These are phyloP conservation scores for Embidobia sp. DNA, from an alignment of 2,888 invertebrate genomes.

Conservation along the genomic window DNA sequence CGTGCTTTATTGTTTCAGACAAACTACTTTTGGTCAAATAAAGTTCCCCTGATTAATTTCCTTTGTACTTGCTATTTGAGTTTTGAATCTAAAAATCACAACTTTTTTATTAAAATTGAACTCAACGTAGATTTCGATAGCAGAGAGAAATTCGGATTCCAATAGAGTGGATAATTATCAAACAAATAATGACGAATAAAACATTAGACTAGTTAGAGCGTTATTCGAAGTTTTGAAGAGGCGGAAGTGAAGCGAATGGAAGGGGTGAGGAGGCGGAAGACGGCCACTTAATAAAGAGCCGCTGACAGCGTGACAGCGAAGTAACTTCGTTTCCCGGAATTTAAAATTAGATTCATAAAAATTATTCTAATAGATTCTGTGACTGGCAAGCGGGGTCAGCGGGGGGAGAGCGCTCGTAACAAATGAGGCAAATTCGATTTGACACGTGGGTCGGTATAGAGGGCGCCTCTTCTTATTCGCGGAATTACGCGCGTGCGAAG, in stretches of 20 bases:
- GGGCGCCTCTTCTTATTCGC: slow-evolving; percentile 63
- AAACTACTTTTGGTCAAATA: too few species aligned
- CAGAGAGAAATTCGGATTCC: too few species aligned
- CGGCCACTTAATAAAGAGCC: slow-evolving; percentile 78
- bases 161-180: slow-evolving; percentile 1
- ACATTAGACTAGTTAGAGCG: slow-evolving; percentile 18
- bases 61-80: too few species aligned
- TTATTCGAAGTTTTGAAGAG: slow-evolving; percentile 28
- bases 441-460: slow-evolving; percentile 73
- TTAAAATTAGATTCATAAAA: slow-evolving; percentile 82
- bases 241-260: slow-evolving; percentile 17
- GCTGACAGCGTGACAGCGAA: slow-evolving; percentile 79
- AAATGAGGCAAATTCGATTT: slow-evolving; percentile 81
- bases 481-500: slow-evolving; percentile 64
- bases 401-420: slow-evolving; percentile 65
- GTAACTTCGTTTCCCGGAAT: slow-evolving; percentile 79
- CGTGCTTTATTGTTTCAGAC: too few species aligned
- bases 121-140: neutral
- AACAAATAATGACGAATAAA: slow-evolving; percentile 30
- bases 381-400: slow-evolving; percentile 68
- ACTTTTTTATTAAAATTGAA: too few species aligned
- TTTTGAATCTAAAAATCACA: too few species aligned
- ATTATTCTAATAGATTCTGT: slow-evolving; percentile 81
- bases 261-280: slow-evolving; percentile 46
- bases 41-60: too few species aligned